Evolutionary conservation across 2,888 invertebrate species (phyloP), one percentile per base, ranked within the genome.

Genomic region (Celastrina argiolus): DNA sequence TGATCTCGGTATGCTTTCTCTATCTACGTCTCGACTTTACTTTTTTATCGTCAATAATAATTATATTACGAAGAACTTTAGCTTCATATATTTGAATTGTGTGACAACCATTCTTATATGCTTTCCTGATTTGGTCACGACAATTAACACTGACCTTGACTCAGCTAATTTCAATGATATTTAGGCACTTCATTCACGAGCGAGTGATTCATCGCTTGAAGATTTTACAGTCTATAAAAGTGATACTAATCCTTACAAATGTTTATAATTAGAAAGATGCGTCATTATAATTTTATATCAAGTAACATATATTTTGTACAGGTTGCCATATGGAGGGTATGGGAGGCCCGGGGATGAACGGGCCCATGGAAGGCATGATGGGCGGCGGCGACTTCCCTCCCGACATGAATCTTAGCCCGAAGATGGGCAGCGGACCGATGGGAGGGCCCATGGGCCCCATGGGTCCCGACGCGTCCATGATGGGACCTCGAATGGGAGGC

Each of bases 401-500:
- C 1, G 92, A 91, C 72, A 91, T 91, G 90, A 91, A 86, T 79
- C 87, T 95, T 67, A 94, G 94, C 76, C 94, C 95, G 14, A 95
- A 95, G 81, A 92, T 95, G 91, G 91, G 92, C 59, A 92, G 92
- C 64, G 91, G 90, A 0, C 89, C 88, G 56, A 90, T 90, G 82
- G 88, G 90, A 67, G 92, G 92, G 12, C 90, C 92, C 73, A 91
- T 90, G 89, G 91, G 88, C 0, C 89, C 85, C 22, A 88, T 88
- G 84, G 92, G 89, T 2, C 89, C 81, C 78, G 93, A 88, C 84
- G 91, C 82, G 80, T 92, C 93, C 65, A 94, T 94, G 93, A 93
- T 93, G 92, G 94, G 94, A 22, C 94, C 95, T 58, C 90, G 92
- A 14, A 92, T 93, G 84, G 93, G 92, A 65, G 93, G 81, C 63